Conservation (phyloP, 2,888 invertebrate species). For the Caenorhabditis sulstoni region DNA sequence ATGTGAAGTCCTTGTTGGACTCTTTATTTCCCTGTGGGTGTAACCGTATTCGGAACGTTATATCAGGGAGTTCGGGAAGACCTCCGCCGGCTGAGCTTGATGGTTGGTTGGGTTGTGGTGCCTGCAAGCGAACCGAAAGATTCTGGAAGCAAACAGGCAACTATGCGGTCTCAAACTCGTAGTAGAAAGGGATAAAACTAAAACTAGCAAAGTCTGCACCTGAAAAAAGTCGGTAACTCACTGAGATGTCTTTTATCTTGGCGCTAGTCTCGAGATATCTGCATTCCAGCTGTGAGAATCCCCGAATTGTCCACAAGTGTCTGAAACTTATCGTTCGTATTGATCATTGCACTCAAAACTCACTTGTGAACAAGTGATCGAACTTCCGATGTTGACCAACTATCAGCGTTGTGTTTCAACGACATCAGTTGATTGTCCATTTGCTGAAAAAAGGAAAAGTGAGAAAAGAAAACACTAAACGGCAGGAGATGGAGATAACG, state of each 20-base stretch:
- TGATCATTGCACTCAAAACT: background rate
- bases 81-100: constrained; percentile 40
- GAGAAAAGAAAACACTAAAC: background rate
- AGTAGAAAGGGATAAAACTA: background rate
- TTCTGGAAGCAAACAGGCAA: constrained; percentile 11
- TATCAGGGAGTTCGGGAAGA: constrained; percentile 51
- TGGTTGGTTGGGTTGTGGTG: constrained; percentile 31
- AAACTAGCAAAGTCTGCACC: too few relatives aligned
- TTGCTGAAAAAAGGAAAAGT: constrained; percentile 16
- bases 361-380: constrained; percentile 62
- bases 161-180: background rate
- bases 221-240: constrained; percentile 52
- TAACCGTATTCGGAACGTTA: constrained; percentile 78
- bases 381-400: constrained; percentile 76
- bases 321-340: constrained; percentile 25
- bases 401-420: constrained; percentile 63
- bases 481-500: constrained; percentile 14
- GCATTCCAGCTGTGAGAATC: constrained; percentile 79
- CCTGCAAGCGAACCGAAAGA: constrained; percentile 44
- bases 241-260: constrained; percentile 71
- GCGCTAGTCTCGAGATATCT: constrained; percentile 80
- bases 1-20: constrained; percentile 80
- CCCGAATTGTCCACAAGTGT: constrained; percentile 79
- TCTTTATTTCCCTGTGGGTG: constrained; percentile 81
- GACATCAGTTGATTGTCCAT: constrained; percentile 34